Evolutionary conservation across 2,113 vertebrate genomes (phyloP).

Genomic region (Pteruthius melanotis): DNA sequence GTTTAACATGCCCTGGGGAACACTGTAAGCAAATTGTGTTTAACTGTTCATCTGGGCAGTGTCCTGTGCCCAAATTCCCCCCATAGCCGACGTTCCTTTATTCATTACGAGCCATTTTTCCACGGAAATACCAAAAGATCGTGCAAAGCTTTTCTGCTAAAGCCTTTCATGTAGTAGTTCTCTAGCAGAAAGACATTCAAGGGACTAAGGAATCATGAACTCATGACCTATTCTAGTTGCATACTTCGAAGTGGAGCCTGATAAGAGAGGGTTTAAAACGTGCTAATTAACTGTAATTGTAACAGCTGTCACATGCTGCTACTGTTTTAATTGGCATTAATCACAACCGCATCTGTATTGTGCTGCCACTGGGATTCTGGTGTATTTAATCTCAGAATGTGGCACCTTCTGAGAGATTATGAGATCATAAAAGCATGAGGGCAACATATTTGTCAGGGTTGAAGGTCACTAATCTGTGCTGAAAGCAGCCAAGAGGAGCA

Average conservation of each 20-base stretch:
- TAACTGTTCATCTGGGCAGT: not conserved
- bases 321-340: constrained; percentile 54
- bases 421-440: constrained; percentile 56
- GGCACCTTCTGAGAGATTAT: constrained; percentile 54
- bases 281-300: constrained; percentile 64
- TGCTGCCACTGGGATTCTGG: constrained; percentile 20
- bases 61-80: not conserved
- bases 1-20: not conserved
- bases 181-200: not conserved
- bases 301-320: constrained; percentile 57
- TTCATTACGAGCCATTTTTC: not conserved
- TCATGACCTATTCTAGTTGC: not conserved
- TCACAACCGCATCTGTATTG: constrained; percentile 16
- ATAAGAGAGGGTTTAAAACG: constrained; percentile 31
- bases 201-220: not conserved
- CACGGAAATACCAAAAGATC: not conserved
- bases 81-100: not conserved
- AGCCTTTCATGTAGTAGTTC: not conserved
- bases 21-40: not conserved
- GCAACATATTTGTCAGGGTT: constrained; percentile 44
- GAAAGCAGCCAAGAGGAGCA: not conserved
- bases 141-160: not conserved
- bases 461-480: constrained; percentile 31
- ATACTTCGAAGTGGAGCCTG: constrained; percentile 12
- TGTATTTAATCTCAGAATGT: constrained; percentile 65